A percentile compares a stretch with the other conserved stretches of the same genome.
Evolutionary conservation across 2,797 vertebrate species (phyloP).

Genomic region (Sebastes vulpes): DNA sequence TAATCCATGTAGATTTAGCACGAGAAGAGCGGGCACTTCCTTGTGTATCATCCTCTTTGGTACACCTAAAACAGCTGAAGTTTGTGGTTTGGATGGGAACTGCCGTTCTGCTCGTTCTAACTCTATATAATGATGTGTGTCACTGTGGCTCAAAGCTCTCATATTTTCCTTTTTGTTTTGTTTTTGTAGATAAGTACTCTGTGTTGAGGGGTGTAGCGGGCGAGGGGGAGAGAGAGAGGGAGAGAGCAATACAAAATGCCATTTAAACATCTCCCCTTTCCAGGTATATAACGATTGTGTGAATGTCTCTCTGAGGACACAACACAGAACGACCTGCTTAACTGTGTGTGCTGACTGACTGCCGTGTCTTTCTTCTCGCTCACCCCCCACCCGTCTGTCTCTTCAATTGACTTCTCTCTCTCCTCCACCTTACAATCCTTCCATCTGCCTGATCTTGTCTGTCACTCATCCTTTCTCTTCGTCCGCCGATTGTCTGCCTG

Average conservation of each 20-base stretch:
- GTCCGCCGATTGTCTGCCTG: constrained; percentile 54
- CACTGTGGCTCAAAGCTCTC: constrained; percentile 81
- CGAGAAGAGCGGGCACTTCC: constrained; percentile 62
- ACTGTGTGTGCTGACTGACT: constrained; percentile 86
- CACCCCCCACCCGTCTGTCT: constrained; percentile 82
- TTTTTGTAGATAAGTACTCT: constrained; percentile 91
- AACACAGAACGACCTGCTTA: constrained; percentile 80
- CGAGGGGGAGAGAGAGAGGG: constrained; percentile 81
- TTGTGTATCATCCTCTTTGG: constrained; percentile 19
- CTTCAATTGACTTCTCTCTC: constrained; percentile 76
- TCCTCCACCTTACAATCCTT: constrained; percentile 69
- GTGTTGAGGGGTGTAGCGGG: constrained; percentile 89
- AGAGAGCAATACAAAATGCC: constrained; percentile 88
- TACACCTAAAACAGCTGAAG: constrained; percentile 20
- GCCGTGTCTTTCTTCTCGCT: constrained; percentile 86
- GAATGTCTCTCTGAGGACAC: constrained; percentile 80
- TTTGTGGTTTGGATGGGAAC: constrained; percentile 21
- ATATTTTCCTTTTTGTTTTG: constrained; percentile 84
- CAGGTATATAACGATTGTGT: constrained; percentile 86
- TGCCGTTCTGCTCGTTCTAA: constrained; percentile 69
- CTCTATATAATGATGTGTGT: constrained; percentile 75
- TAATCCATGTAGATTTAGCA: constrained; percentile 72
- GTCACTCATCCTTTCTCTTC: constrained; percentile 65
- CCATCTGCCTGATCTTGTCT: constrained; percentile 80
- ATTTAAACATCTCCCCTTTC: constrained; percentile 89